Conservation (phyloP, 2,113 vertebrate genomes). For the Felis chaus region DNA sequence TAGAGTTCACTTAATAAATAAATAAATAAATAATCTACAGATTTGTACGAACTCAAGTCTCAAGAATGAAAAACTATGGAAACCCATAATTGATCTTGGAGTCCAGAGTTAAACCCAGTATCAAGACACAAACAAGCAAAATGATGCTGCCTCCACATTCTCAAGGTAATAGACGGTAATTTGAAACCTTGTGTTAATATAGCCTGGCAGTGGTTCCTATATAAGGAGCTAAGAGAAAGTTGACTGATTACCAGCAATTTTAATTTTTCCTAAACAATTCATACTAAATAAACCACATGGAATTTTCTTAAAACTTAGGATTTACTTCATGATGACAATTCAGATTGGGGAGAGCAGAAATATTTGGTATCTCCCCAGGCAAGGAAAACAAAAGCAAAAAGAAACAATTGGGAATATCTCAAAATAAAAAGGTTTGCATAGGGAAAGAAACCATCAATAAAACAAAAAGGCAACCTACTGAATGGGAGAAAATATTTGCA, state of each 20-base stretch:
- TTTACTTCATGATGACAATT: conserved; percentile 28
- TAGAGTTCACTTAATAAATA: neutral
- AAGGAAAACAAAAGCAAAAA: no score
- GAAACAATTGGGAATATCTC: no score
- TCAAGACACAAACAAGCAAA: neutral
- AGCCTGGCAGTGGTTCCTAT: neutral
- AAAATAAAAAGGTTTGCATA: no score
- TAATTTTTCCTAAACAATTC: conserved; percentile 45
- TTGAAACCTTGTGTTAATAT: neutral
- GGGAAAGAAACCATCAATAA: no score
- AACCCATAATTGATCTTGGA: conserved; percentile 18
- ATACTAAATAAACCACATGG: neutral
- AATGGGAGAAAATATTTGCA: no score
- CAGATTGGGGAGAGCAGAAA: conserved; percentile 8
- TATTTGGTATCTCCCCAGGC: neutral
- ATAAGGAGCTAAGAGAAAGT: conserved; percentile 27
- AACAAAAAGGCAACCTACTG: no score
- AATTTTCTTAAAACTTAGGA: conserved; percentile 24
- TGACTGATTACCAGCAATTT: neutral
- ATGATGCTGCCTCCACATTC: neutral
- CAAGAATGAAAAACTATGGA: neutral
- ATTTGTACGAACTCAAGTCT: conserved; percentile 15
- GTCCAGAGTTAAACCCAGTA: neutral
- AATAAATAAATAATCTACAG: neutral
- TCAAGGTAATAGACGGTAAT: neutral